A percentile compares a stretch with the other conserved stretches of the same genome.
Conservation (phyloP, 2,797 vertebrate species). For the Lutjanus campechanus region DNA sequence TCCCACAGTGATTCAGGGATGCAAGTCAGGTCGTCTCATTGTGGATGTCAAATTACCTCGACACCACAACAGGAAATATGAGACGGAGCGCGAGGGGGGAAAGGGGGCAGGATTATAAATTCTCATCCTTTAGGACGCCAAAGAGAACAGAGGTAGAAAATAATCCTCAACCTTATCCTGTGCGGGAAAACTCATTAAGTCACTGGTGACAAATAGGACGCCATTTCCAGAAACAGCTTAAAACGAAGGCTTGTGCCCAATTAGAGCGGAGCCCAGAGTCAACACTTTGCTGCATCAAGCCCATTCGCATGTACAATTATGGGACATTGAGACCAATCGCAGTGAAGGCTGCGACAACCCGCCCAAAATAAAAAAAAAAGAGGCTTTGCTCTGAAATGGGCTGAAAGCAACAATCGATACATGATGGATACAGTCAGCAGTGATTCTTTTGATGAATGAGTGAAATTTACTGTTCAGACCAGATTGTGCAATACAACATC, state of each 20-base stretch:
- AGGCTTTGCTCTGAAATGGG: constrained; percentile 12
- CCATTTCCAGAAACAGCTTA: constrained; percentile 69
- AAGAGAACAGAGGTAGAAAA: constrained; percentile 74
- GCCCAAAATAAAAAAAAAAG: background rate
- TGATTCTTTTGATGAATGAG: constrained; percentile 25
- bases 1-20: constrained; percentile 67
- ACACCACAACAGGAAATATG: constrained; percentile 73
- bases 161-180: constrained; percentile 75
- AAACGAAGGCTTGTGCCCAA: constrained; percentile 68
- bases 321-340: constrained; percentile 44
- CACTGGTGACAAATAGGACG: constrained; percentile 76
- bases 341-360: background rate
- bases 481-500: constrained; percentile 8
- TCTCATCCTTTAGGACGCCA: constrained; percentile 64
- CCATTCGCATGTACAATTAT: constrained; percentile 43
- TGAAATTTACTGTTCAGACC: constrained; percentile 38
- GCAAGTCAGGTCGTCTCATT: constrained; percentile 75
- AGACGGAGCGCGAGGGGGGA: constrained; percentile 51
- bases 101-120: constrained; percentile 70
- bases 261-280: constrained; percentile 70
- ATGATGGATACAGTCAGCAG: constrained; percentile 24
- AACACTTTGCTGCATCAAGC: constrained; percentile 50
- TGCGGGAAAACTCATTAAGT: constrained; percentile 78
- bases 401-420: constrained; percentile 46
- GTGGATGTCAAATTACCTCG: constrained; percentile 79